Base-by-base conservation (phyloP, 2,113 vertebrate species). In the Psammodynastes pulverulentus region DNA sequence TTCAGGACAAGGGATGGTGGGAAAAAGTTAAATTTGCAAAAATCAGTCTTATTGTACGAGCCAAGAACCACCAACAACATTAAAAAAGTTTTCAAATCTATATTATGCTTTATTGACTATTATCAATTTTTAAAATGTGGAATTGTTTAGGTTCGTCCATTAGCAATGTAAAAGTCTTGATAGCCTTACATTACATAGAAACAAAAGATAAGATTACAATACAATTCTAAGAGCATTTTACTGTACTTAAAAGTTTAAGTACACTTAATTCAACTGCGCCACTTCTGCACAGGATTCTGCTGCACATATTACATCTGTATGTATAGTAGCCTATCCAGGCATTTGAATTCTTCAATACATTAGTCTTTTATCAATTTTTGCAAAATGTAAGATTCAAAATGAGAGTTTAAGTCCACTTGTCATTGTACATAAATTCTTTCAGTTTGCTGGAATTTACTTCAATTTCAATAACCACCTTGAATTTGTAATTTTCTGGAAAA, bases 111-210 rank as follows among this genome's bases (percentile, higher is more conserved):
- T 62, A 43, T 39, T 72, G n/a, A 3, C 48, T 23, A 9, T 23
- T 45, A 12, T 15, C 54, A 48, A 56, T 48, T 49, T 62, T 62
- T 23, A 15, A 62, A 86, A 94, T 95, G 26, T n/a, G 95, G 29
- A 87, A 93, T 15, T 67, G 49, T 58, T 90, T 89, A 94, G 79
- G 95, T 96, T 89, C 56, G 90, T 53, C 93, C 26, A 12, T 88
- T 94, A 97, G 1, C 89, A 94, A 1, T 34, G n/a, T 34, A 43
- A 95, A 94, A 94, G 52, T 39, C 26, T 94, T 90, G 87, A 34
- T 34, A 39, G 93, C 13, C 94, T 89, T 91, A 93, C 84, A 29
- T 48, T 91, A 90, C 52, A 91, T 86, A 90, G 12, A 91, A 95
- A 46, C 19, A 56, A 86, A 89, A 17, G 1, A 56, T 87, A 92